Conservation (phyloP, 2,797 vertebrate species). For the Coreius guichenoti region DNA sequence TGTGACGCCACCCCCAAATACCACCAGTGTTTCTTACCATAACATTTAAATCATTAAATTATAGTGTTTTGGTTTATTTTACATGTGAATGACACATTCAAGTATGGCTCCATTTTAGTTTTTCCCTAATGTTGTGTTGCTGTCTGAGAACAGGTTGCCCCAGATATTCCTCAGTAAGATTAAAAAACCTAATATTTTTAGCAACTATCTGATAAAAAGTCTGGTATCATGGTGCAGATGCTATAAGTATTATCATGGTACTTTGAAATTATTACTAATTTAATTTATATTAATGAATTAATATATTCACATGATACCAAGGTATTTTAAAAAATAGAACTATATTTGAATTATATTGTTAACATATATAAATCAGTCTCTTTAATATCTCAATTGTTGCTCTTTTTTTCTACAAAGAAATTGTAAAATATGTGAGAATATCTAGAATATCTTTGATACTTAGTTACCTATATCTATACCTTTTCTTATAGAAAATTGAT, state of each 20-base stretch:
- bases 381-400: background rate
- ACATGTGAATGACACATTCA: background rate
- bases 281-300: no score
- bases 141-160: constrained; percentile 20
- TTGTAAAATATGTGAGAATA: background rate
- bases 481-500: background rate
- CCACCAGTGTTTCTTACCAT: constrained; percentile 37
- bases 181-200: constrained; percentile 13
- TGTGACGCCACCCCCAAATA: constrained; percentile 67
- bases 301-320: background rate
- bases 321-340: background rate
- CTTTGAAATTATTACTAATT: background rate
- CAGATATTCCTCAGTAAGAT: constrained; percentile 14
- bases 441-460: background rate
- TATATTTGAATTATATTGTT: background rate
- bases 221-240: background rate
- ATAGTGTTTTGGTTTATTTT: background rate
- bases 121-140: background rate
- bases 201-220: no score
- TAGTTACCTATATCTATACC: background rate
- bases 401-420: background rate
- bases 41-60: constrained; percentile 20
- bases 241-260: background rate
- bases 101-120: background rate
- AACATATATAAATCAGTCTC: background rate